Evolutionary conservation across 2,797 vertebrate genomes (phyloP).

Genomic region (Antrozous pallidus): DNA sequence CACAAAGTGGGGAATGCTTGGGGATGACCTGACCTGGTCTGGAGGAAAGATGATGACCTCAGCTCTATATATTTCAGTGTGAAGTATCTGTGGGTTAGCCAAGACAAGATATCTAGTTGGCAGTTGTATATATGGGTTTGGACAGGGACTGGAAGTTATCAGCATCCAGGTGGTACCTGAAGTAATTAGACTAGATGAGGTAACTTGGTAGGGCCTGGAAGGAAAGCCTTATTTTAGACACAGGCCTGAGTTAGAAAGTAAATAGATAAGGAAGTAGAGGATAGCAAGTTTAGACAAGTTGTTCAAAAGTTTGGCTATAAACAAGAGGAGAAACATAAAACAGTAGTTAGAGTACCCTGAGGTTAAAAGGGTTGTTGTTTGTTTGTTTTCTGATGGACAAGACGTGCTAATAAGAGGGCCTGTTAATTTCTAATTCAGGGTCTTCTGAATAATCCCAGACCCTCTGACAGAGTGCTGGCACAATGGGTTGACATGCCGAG

Average conservation of each 20-base stretch:
- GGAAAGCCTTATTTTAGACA: slow-evolving; percentile 40
- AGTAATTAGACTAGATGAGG: slow-evolving; percentile 34
- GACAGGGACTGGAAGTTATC: background rate
- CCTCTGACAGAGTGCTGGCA: background rate
- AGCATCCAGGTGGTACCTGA: background rate
- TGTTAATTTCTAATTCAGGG: background rate
- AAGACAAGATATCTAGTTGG: background rate
- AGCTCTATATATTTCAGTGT: background rate
- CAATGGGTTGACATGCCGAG: background rate
- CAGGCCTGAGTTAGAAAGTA: background rate
- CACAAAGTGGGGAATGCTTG: background rate
- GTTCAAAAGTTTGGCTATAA: slow-evolving; percentile 27
- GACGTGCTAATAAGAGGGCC: background rate
- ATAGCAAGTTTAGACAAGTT: slow-evolving; percentile 57
- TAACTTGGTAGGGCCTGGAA: slow-evolving; percentile 49
- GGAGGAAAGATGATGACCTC: background rate
- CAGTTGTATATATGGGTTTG: background rate
- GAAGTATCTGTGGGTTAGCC: background rate
- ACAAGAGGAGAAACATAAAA: background rate
- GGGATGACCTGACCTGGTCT: background rate
- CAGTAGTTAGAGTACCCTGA: background rate
- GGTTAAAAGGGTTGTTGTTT: background rate
- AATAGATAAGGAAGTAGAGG: slow-evolving; percentile 19
- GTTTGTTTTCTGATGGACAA: slow-evolving; percentile 6
- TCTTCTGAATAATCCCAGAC: background rate